Evolutionary conservation across 1,140 invertebrate species (phyloP).

Genomic region (Panagrolaimus sp.): DNA sequence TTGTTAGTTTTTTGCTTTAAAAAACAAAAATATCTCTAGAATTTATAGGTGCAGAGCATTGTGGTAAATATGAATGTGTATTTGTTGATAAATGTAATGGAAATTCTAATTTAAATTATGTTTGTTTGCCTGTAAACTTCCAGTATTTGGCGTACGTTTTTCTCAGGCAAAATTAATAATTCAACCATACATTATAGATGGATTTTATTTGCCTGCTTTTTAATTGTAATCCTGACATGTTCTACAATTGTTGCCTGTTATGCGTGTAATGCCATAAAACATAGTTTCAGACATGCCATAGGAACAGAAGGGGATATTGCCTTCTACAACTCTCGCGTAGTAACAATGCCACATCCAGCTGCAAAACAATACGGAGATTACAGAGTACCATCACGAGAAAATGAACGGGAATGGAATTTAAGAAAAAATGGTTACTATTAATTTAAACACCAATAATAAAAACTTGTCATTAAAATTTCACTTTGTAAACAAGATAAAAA

Average conservation of each 20-base stretch:
- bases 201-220: constrained; percentile 35
- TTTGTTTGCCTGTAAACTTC: constrained; percentile 36
- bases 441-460: too few relatives aligned
- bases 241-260: constrained; percentile 39
- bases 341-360: constrained; percentile 17
- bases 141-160: constrained; percentile 35
- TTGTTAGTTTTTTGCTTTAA: constrained; percentile 20
- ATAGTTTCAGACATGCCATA: constrained; percentile 31
- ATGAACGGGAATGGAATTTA: constrained; percentile 5
- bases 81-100: constrained; percentile 36
- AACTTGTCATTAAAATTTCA: background rate
- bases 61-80: constrained; percentile 31
- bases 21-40: background rate
- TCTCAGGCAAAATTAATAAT: background rate
- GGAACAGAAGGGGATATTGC: constrained; percentile 35
- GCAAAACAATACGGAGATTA: background rate
- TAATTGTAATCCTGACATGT: constrained; percentile 33
- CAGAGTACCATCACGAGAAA: background rate
- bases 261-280: constrained; percentile 31
- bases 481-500: background rate
- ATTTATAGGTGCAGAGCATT: constrained; percentile 23
- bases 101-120: constrained; percentile 25
- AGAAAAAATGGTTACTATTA: background rate
- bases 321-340: constrained; percentile 28
- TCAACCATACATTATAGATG: constrained; percentile 39